Conservation (phyloP, 2,797 vertebrate species). For the Gallinago stenura region DNA sequence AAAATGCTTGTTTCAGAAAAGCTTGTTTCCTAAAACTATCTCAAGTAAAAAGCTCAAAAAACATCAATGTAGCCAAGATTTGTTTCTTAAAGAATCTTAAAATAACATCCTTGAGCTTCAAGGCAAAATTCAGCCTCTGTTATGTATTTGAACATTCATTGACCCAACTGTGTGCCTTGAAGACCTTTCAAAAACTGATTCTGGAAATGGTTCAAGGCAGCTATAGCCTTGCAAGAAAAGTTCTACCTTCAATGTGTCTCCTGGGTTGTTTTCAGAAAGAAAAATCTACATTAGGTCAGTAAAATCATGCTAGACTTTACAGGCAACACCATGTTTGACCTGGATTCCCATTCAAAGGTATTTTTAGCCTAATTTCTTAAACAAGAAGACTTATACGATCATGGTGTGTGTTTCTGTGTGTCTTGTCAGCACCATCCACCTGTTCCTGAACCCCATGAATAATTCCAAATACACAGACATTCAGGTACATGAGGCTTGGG, state of each 20-base stretch:
- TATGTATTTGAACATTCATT: not conserved
- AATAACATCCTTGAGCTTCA: not conserved
- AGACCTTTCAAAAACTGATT: not conserved
- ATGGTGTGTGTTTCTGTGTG: not conserved
- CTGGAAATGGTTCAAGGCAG: not conserved
- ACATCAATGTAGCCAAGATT: not conserved
- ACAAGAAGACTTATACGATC: not conserved
- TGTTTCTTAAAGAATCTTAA: not conserved
- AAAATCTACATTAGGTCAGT: not conserved
- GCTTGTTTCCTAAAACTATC: not conserved
- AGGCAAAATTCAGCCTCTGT: not conserved
- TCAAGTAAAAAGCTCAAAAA: not conserved
- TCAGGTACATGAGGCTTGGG: not conserved
- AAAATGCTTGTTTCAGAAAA: not conserved
- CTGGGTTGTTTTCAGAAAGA: not conserved
- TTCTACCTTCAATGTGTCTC: not conserved
- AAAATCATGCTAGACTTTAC: not conserved
- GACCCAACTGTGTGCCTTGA: not conserved
- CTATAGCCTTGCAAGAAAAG: not conserved
- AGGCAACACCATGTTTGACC: not conserved
- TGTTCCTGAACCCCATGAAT: not conserved
- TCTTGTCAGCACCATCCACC: not conserved
- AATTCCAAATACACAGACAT: not conserved
- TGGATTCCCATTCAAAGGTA: not conserved
- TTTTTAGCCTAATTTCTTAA: conserved; percentile 11